A percentile compares a stretch with the other conserved stretches of the same genome.
Conservation (phyloP, 2,113 vertebrate species). For the Erythrolamprus reginae region DNA sequence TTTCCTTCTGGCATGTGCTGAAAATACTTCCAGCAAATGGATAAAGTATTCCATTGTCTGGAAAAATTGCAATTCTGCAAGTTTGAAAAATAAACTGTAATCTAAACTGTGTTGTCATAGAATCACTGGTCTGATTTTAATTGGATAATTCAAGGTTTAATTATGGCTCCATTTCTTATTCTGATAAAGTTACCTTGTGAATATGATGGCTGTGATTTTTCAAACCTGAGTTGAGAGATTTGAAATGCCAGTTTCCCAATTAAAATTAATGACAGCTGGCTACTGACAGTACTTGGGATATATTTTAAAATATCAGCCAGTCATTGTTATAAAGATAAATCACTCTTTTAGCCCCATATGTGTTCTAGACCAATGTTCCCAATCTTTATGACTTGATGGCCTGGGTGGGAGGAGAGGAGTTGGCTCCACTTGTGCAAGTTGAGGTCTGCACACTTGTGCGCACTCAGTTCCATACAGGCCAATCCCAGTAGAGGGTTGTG, state of each 20-base stretch:
- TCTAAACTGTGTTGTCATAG: conserved; percentile 37
- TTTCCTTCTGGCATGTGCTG: conserved; percentile 53
- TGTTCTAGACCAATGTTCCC: background rate
- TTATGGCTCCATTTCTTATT: conserved; percentile 31
- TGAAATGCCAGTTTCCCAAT: conserved; percentile 29
- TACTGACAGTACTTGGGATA: background rate
- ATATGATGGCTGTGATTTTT: conserved; percentile 20
- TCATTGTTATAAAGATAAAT: background rate
- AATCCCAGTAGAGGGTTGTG: too few relatives aligned
- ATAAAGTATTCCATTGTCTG: conserved; percentile 54
- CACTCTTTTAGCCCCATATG: background rate
- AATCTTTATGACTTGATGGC: too few relatives aligned
- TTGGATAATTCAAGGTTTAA: conserved; percentile 39
- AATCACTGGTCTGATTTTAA: conserved; percentile 34
- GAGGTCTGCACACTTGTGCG: too few relatives aligned
- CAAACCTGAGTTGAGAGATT: conserved; percentile 18
- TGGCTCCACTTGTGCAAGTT: too few relatives aligned
- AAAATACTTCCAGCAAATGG: conserved; percentile 45
- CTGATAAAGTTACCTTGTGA: conserved; percentile 9
- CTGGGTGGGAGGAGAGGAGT: too few relatives aligned
- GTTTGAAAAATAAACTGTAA: conserved; percentile 45
- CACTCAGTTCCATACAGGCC: background rate
- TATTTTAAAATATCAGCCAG: conserved; percentile 25
- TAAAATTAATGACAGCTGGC: conserved; percentile 5
- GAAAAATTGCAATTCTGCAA: conserved; percentile 48